These are phyloP conservation scores for Clytia hemisphaerica DNA, from an alignment of 30 jellyfish, hydroid and myxozoan species.

Conservation along the genomic window DNA sequence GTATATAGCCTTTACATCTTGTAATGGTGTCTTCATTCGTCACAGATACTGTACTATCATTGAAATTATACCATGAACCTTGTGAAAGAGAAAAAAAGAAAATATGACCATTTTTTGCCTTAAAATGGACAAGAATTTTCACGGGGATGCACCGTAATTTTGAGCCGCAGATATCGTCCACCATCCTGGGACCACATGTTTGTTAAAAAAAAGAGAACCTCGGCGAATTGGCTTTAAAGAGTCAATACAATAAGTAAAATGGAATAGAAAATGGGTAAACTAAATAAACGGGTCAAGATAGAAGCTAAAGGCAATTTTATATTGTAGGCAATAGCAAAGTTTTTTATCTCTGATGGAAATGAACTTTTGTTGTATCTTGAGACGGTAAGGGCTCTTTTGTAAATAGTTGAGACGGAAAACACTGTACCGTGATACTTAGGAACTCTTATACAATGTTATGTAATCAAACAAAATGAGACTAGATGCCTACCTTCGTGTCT, in stretches of 20 bases:
- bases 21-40: conserved; percentile 76
- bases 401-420: no score
- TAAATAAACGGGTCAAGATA: not conserved
- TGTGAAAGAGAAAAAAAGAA: not conserved
- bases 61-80: conserved; percentile 92
- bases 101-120: not conserved
- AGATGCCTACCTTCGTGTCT: conserved; percentile 76
- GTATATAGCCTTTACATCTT: conserved; percentile 77
- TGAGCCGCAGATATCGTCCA: not conserved
- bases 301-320: not conserved
- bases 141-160: not conserved
- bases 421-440: no score
- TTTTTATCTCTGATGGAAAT: not conserved
- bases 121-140: not conserved
- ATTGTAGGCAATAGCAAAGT: not conserved
- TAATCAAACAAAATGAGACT: not conserved
- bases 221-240: no score
- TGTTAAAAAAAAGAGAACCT: not conserved
- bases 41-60: conserved; percentile 70
- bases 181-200: not conserved
- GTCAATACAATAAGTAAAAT: no score
- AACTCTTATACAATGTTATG: no score
- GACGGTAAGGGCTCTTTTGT: no score
- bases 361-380: no score
- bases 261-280: no score